Percentiles rank a stretch among this genome's conserved stretches.
phyloP scores from a whole-genome alignment of 2,113 vertebrate species.

The Rhynchomys soricoides region DNA sequence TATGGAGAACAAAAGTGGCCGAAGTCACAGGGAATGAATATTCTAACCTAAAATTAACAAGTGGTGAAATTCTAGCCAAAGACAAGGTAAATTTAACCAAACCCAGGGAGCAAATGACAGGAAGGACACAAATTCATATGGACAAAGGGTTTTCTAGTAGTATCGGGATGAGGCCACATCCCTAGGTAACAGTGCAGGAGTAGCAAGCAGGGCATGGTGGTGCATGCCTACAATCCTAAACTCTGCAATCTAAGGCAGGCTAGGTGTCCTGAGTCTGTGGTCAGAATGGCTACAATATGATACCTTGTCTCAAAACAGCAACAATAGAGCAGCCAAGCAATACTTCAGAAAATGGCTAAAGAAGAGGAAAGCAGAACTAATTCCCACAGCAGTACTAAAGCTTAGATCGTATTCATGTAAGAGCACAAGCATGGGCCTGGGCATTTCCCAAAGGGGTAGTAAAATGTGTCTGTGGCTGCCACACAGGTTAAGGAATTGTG shows the following conservation, averaged over 20 bases:
- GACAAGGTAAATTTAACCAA: background rate
- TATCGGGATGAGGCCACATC: background rate
- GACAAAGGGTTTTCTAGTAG: background rate
- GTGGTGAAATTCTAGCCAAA: background rate
- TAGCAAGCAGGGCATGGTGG: background rate
- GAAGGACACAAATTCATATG: background rate
- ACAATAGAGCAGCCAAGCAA: background rate
- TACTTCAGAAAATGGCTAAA: background rate
- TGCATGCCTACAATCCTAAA: background rate
- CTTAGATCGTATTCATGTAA: background rate
- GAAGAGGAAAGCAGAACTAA: background rate
- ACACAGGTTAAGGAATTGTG: accelerated
- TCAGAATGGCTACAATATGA: background rate
- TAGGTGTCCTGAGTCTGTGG: background rate
- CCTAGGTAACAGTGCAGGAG: background rate
- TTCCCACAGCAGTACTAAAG: background rate
- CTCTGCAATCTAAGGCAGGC: accelerated
- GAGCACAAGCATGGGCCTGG: background rate
- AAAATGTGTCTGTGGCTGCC: background rate
- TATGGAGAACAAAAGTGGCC: background rate
- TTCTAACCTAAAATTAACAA: background rate
- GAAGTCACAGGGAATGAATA: background rate
- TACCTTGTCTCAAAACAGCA: background rate
- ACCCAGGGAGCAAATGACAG: background rate
- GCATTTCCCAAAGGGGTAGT: background rate